phyloP scores from a whole-genome alignment of 2,113 vertebrate genomes.

The Brienomyrus brachyistius region DNA sequence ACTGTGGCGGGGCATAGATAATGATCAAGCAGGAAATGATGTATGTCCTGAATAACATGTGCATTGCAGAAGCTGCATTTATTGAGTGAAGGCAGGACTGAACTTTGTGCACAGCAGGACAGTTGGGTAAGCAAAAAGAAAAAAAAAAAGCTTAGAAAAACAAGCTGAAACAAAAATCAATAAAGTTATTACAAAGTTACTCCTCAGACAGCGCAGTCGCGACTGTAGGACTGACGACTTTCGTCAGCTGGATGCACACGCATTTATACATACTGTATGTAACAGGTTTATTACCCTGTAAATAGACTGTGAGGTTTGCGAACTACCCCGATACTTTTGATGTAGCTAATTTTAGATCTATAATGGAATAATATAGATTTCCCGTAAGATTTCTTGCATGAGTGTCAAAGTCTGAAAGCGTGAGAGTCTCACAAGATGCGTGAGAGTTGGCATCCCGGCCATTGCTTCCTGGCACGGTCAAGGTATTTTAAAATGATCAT shows the following conservation, averaged over 20 bases:
- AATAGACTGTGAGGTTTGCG: background rate
- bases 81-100: background rate
- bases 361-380: background rate
- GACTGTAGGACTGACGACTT: background rate
- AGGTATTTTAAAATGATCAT: background rate
- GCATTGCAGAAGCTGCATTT: background rate
- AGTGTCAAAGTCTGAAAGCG: background rate
- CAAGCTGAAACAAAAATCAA: background rate
- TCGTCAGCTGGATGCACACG: background rate
- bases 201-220: background rate
- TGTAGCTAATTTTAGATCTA: background rate
- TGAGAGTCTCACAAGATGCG: background rate
- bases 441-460: background rate
- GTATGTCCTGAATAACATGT: background rate
- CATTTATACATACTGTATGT: background rate
- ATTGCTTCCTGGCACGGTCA: background rate
- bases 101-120: background rate
- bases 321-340: background rate
- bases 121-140: background rate
- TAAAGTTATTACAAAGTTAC: background rate
- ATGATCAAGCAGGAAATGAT: background rate
- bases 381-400: background rate
- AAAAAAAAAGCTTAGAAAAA: background rate
- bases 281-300: background rate
- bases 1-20: background rate